phyloP scores from a whole-genome alignment of 2,797 vertebrate species.

The Delichon dasypus region DNA sequence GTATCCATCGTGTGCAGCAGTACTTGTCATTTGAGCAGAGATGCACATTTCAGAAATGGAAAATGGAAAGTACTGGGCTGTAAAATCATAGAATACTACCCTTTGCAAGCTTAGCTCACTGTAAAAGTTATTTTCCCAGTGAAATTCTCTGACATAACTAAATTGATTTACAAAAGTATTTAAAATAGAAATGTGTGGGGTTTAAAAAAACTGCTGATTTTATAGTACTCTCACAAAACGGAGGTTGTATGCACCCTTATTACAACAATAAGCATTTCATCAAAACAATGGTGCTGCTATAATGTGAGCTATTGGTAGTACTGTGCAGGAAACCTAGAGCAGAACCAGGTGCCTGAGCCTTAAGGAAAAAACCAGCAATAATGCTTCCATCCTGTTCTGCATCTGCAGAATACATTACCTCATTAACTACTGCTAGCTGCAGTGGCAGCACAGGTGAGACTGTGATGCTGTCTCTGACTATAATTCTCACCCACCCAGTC shows the following conservation, averaged over 20 bases:
- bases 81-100: constrained; percentile 26
- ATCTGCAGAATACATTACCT: background rate
- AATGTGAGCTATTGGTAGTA: background rate
- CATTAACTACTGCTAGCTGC: background rate
- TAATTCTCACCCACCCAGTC: background rate
- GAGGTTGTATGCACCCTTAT: constrained; percentile 11
- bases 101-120: background rate
- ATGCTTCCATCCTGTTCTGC: background rate
- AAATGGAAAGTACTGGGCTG: constrained; percentile 11
- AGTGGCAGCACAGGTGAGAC: background rate
- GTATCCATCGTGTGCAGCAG: background rate
- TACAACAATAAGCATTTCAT: constrained; percentile 10
- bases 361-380: constrained; percentile 1
- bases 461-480: background rate
- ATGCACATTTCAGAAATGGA: background rate
- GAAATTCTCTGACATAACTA: background rate
- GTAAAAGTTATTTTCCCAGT: constrained; percentile 4
- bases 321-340: background rate
- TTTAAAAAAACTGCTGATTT: background rate
- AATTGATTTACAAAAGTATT: constrained; percentile 51
- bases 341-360: background rate
- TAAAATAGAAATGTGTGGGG: background rate
- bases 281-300: background rate
- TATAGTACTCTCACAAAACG: background rate
- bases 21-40: background rate